These are phyloP conservation scores for Forbesichthys agassizii DNA, from an alignment of 2,113 vertebrate genomes.

Conservation along the genomic window DNA sequence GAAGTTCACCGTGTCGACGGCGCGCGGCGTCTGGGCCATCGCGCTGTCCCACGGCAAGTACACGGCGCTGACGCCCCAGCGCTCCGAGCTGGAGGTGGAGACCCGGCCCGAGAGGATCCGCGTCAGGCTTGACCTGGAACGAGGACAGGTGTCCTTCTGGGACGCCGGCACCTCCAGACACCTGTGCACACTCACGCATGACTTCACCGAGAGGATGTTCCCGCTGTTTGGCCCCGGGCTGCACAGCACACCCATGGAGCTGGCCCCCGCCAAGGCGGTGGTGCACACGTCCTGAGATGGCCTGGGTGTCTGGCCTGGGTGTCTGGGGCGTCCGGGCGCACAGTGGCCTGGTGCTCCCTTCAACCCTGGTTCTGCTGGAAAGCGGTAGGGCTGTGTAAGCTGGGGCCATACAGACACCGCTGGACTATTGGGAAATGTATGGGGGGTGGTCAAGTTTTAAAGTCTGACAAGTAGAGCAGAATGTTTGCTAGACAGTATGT, in stretches of 20 bases:
- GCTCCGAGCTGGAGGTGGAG: slow-evolving; percentile 45
- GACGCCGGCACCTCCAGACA: slow-evolving; percentile 53
- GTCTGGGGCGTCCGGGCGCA: not conserved
- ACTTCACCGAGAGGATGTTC: slow-evolving; percentile 69
- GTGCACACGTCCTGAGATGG: slow-evolving; percentile 63
- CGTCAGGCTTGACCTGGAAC: slow-evolving; percentile 69
- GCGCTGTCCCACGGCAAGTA: slow-evolving; percentile 72
- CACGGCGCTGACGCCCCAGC: slow-evolving; percentile 55
- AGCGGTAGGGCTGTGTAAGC: too few relatives aligned
- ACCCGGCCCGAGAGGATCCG: slow-evolving; percentile 57
- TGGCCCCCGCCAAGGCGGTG: slow-evolving; percentile 62
- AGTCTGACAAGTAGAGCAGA: too few relatives aligned
- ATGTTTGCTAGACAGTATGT: too few relatives aligned
- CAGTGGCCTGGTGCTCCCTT: too few relatives aligned
- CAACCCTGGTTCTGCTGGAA: too few relatives aligned
- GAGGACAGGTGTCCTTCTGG: slow-evolving; percentile 74
- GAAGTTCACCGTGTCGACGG: slow-evolving; percentile 73
- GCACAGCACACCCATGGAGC: slow-evolving; percentile 55
- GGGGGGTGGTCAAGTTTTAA: too few relatives aligned
- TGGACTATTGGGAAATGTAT: too few relatives aligned
- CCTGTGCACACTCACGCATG: slow-evolving; percentile 67
- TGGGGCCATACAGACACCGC: too few relatives aligned
- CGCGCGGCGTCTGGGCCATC: slow-evolving; percentile 73
- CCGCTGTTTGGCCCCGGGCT: slow-evolving; percentile 81
- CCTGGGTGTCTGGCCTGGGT: not conserved